Percentiles rank a stretch among this genome's conserved stretches.
These are phyloP conservation scores for Australoheros scitulus DNA, from an alignment of 2,113 vertebrate species.

Conservation along the genomic window DNA sequence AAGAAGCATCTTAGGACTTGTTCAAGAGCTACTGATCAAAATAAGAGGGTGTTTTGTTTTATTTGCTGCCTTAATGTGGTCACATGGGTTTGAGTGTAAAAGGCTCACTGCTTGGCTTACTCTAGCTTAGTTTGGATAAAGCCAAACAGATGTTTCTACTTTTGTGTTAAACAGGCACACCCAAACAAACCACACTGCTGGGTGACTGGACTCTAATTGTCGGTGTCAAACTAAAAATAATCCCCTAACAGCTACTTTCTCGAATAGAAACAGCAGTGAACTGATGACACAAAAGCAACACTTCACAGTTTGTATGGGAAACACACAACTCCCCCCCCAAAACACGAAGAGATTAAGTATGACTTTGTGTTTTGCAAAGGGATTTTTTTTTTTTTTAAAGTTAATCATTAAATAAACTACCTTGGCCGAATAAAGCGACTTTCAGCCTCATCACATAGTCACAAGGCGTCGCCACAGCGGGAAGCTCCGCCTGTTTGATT, in stretches of 20 bases:
- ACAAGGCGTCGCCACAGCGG: neutral
- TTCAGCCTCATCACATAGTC: neutral
- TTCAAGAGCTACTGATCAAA: constrained; percentile 38
- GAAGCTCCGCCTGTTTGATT: neutral
- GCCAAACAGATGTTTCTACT: constrained; percentile 79
- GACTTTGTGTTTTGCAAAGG: neutral
- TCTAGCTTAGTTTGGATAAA: constrained; percentile 54
- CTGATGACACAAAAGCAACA: constrained; percentile 27
- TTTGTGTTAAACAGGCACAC: constrained; percentile 73
- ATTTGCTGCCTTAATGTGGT: constrained; percentile 74
- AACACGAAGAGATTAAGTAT: neutral
- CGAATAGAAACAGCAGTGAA: constrained; percentile 43
- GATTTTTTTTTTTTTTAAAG: neutral
- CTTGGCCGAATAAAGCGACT: neutral
- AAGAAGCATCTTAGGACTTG: neutral
- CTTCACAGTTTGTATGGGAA: constrained; percentile 21
- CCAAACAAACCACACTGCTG: constrained; percentile 72
- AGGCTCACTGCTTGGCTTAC: constrained; percentile 40
- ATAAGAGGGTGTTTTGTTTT: constrained; percentile 53
- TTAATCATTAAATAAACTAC: neutral
- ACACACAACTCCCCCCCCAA: neutral
- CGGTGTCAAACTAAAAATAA: constrained; percentile 69
- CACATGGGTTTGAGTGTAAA: constrained; percentile 59
- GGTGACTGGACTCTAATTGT: constrained; percentile 73
- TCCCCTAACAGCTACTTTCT: constrained; percentile 58